A percentile compares a stretch with the other conserved stretches of the same genome.
Conservation (phyloP, 1,140 invertebrate genomes). For the Pararge aegeria region DNA sequence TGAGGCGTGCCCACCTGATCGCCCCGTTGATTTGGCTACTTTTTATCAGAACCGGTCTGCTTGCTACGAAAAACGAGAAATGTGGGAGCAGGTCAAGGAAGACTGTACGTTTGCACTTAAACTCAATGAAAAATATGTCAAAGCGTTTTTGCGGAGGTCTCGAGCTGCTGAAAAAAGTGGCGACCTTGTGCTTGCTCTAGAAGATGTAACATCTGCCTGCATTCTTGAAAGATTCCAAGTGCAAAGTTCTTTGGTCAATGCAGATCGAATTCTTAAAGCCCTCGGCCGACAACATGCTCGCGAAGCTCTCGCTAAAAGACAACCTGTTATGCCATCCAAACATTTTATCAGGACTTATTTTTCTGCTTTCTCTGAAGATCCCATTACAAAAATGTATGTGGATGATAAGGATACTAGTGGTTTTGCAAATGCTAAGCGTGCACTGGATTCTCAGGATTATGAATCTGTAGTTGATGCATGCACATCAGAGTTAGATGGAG, state of each 20-base stretch:
- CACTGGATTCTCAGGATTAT: slow-evolving; percentile 86
- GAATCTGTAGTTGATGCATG: slow-evolving; percentile 90
- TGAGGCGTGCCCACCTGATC: slow-evolving; percentile 88
- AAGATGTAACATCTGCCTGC: slow-evolving; percentile 95
- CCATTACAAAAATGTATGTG: slow-evolving; percentile 77
- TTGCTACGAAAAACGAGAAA: slow-evolving; percentile 95
- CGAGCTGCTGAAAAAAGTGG: slow-evolving; percentile 90
- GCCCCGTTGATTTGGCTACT: slow-evolving; percentile 88
- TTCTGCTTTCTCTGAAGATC: slow-evolving; percentile 91
- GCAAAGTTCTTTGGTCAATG: slow-evolving; percentile 87
- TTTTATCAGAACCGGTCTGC: slow-evolving; percentile 98
- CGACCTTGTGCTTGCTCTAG: slow-evolving; percentile 89
- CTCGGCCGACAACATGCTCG: slow-evolving; percentile 85
- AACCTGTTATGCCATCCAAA: slow-evolving; percentile 89
- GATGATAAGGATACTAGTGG: slow-evolving; percentile 74
- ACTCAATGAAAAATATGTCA: slow-evolving; percentile 92
- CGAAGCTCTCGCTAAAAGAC: slow-evolving; percentile 84
- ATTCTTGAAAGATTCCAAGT: slow-evolving; percentile 94
- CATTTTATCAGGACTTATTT: slow-evolving; percentile 93
- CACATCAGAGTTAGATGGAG: slow-evolving; percentile 86
- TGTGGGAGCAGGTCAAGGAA: slow-evolving; percentile 90
- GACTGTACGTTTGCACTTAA: slow-evolving; percentile 94
- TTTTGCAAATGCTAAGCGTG: slow-evolving; percentile 84
- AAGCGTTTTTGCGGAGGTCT: slow-evolving; percentile 92
- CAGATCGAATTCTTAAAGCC: slow-evolving; percentile 93